Conservation (phyloP, 2,888 invertebrate species). For the Oxycera nigricornis region DNA sequence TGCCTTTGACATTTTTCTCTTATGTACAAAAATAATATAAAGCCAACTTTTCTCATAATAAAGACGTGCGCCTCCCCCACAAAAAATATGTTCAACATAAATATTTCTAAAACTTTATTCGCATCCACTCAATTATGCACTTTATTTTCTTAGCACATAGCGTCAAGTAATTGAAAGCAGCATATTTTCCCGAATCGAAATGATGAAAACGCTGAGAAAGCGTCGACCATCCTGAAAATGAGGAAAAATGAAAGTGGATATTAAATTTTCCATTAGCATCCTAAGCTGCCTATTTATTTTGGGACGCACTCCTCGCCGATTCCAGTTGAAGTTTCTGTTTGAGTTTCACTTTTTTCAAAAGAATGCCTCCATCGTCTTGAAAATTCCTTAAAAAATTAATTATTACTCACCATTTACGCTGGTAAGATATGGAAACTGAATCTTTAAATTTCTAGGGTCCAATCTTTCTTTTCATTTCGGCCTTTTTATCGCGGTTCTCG, state of each 20-base stretch:
- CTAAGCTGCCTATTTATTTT: conserved; percentile 30
- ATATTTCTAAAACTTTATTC: background rate
- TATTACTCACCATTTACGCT: conserved; percentile 5
- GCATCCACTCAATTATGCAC: background rate
- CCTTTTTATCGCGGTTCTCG: too few species aligned
- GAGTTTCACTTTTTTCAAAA: background rate
- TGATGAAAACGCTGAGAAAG: background rate
- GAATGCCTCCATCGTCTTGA: background rate
- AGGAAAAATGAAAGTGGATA: conserved; percentile 20
- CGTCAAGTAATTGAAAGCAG: background rate
- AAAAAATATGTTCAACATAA: background rate
- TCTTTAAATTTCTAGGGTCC: background rate
- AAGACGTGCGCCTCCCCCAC: too few species aligned
- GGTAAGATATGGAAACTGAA: background rate
- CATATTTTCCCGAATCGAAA: background rate
- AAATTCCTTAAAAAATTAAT: conserved; percentile 25
- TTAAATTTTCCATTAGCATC: conserved; percentile 39
- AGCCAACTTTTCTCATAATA: too few species aligned
- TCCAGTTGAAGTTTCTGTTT: background rate
- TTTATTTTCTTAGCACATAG: background rate
- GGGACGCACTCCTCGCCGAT: conserved; percentile 8
- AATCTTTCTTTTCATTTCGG: background rate
- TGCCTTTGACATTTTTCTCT: too few species aligned
- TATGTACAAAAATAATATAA: too few species aligned
- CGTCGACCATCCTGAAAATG: background rate